Evolutionary conservation across 1,140 invertebrate genomes (phyloP), one percentile per base, ranked within the genome.

Genomic region (Orius laevigatus): DNA sequence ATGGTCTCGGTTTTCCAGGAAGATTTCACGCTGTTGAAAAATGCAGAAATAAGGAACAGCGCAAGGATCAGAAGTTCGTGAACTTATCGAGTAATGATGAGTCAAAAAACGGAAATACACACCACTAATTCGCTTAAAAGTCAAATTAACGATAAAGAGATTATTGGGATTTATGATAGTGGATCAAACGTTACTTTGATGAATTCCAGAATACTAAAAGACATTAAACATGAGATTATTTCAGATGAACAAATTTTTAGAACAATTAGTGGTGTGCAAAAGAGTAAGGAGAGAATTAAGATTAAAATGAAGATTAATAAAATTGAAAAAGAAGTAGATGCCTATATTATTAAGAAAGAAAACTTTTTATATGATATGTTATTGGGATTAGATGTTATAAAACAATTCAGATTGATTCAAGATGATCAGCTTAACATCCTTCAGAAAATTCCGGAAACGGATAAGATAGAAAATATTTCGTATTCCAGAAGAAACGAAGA

Each of bases 251-350:
- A 33, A 50, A 53, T 50, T 45, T 48, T 57, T 44, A 49, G 16
- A 46, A 57, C 55, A 38, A 56, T 59, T 52, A 58, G 51, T 58
- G 56, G 58, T 52, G 54, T 58, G 33, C 52, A 52, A 54, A 51
- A 57, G 45, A 44, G 52, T 46, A 51, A 51, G 34, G 55, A 51
- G 6, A 6, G 6, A 15, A 15, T 14, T 15, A 40, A 6, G 14
- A 9, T 40, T n/a, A 8, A 8, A n/a, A 53, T 55, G 49, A 57
- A 47, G 52, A 58, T 57, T 46, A 51, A 53, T 41, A 38, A 52
- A 14, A 54, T 49, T 38, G 48, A 52, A 39, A 14, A 49, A 38
- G 16, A 49, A 16, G 39, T 49, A 10, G 53, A 54, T 32, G 50
- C 49, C 19, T 52, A 45, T 18, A 39, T 54, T 18, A 40, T 54